Base-by-base conservation (phyloP, 2,888 invertebrate species). In the Merodon equestris region DNA sequence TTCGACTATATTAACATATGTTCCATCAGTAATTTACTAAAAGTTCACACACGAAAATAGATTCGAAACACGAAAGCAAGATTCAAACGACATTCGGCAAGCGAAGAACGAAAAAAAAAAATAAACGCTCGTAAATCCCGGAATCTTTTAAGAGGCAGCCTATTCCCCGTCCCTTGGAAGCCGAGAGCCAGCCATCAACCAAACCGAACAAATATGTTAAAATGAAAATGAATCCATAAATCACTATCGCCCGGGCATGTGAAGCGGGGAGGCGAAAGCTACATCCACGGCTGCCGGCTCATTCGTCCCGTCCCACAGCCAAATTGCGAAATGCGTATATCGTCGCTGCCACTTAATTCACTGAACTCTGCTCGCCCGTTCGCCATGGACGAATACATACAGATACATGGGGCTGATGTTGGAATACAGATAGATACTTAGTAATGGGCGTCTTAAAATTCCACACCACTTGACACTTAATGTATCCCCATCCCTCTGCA, bases 381-480 rank as follows among this genome's bases (percentile, higher is more conserved):
- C 68, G 51, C 61, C 56, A 72, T 56, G 72, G 60, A 76, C 50
- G 71, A 67, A 10, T 42, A 15, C 51, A 36, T 38, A 38, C 13
- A 53, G 34, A 51, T 18, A 1, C 0, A 44, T 61, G 27, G 2
- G 3, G 27, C 27, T 27, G 27, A 27, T 27, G 27, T 2, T 27
- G 27, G 27, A 7, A 27, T 27, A 27, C 27, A 27, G 27, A 27
- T 27, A 27, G 27, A 27, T 27, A 27, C 7, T 27, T 27, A 27
- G 57, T 79, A 74, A 79, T 79, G 79, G 72, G 68, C 58, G 53
- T 74, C 79, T 79, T 70, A 63, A 68, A 74, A 79, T 74, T 79
- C 68, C 79, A 64, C 53, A 74, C 79, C 79, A 79, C 79, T 79
- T 79, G 79, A 79, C 79, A 79, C 50, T 60, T 68, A 74, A 79